Evolutionary conservation across 2,797 vertebrate genomes (phyloP), one percentile per base, ranked within the genome.

Genomic region (Phataginus tricuspis): DNA sequence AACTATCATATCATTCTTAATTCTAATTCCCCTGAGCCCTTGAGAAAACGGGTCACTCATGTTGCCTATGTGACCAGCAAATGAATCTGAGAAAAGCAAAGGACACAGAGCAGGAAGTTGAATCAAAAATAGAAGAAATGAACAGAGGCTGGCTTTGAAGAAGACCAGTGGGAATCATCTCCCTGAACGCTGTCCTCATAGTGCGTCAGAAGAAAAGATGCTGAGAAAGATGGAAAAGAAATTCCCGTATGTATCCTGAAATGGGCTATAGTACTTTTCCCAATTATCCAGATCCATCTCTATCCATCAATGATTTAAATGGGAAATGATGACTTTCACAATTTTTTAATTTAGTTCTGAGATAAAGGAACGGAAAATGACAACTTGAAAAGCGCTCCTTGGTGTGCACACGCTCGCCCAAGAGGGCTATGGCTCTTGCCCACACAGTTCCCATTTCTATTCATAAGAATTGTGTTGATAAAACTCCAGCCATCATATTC

Each of bases 181-280:
- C 61, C 69, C n/a, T 27, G 49, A 83, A 69, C 11, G 21, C 25
- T 66, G 34, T 34, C 55, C 63, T 95, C 34, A 64, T 1, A n/a
- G 31, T 53, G 61, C 96, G 42, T 91, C 89, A 91, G 95, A 87
- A 91, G 74, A 55, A 83, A 94, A 86, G 59, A 77, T 51, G 16
- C 34, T 75, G 37, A 77, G 66, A 85, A 53, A 64, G 55, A 72
- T 72, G 57, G 34, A 42, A 42, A 94, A 51, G 27, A 95, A 85
- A 90, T 75, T 83, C 39, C 63, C 53, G 72, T 37, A 69, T 51
- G 18, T 49, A 18, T 82, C 59, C 64, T 45, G 25, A 79, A 69
- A 57, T 53, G 31, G 23, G 12, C 64, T 91, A 23, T 34, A 45
- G 29, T 92, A 39, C 49, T 86, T 68, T 83, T 68, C 80, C 55